These are phyloP conservation scores for Trissoscelio sp. DNA, from an alignment of 2,888 invertebrate genomes.

Conservation along the genomic window DNA sequence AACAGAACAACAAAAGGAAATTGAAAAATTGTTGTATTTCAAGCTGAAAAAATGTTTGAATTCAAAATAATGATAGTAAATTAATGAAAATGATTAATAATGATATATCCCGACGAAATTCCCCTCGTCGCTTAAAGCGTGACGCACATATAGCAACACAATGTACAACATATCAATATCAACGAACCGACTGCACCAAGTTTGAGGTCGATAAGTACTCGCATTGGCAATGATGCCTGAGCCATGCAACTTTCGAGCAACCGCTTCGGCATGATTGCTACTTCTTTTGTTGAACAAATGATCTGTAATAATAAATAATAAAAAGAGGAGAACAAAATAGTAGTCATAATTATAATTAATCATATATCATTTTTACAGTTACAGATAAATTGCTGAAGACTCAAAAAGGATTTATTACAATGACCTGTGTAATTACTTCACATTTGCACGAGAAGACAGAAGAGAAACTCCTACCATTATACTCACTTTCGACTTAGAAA, in stretches of 20 bases:
- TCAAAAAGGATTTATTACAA: slow-evolving; percentile 3
- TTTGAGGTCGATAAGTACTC: slow-evolving; percentile 62
- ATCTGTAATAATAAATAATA: not conserved
- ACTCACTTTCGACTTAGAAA: slow-evolving; percentile 52
- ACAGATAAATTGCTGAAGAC: not conserved
- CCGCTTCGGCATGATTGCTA: not conserved
- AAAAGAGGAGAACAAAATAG: not conserved
- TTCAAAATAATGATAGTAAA: too few relatives aligned
- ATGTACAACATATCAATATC: slow-evolving; percentile 53
- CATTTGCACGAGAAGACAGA: slow-evolving; percentile 35
- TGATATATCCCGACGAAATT: slow-evolving; percentile 11
- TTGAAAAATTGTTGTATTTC: too few relatives aligned
- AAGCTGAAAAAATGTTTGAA: too few relatives aligned
- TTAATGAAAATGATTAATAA: not conserved
- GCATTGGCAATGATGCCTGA: slow-evolving; percentile 25
- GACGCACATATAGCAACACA: slow-evolving; percentile 36
- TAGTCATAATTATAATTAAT: not conserved
- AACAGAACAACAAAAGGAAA: too few relatives aligned
- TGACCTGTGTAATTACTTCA: slow-evolving; percentile 29
- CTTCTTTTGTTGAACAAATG: slow-evolving; percentile 1
- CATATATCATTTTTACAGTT: not conserved
- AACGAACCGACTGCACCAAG: slow-evolving; percentile 44
- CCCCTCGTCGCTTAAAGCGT: slow-evolving; percentile 34
- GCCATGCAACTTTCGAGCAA: slow-evolving; percentile 41
- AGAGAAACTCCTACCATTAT: slow-evolving; percentile 52